phyloP scores from a whole-genome alignment of 2,888 invertebrate genomes.

The Coenonympha arcania region DNA sequence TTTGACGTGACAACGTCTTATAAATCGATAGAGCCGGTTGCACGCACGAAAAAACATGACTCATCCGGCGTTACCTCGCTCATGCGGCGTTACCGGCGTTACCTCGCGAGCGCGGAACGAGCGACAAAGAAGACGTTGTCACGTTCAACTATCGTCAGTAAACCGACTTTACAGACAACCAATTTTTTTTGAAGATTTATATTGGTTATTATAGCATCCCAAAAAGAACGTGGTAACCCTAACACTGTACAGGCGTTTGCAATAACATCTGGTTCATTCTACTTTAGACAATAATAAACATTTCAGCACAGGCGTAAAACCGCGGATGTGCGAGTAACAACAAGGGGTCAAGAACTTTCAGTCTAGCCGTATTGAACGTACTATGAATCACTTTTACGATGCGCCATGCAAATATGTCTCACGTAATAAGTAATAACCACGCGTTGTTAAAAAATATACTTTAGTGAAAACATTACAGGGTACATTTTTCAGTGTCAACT shows the following conservation, averaged over 20 bases:
- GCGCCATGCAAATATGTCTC: slow-evolving; percentile 5
- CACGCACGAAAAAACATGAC: too few relatives aligned
- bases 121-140: too few relatives aligned
- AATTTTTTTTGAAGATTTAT: too few relatives aligned
- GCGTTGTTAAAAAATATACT: neutral
- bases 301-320: neutral
- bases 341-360: slow-evolving; percentile 53
- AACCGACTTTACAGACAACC: too few relatives aligned
- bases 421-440: neutral
- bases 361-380: slow-evolving; percentile 60
- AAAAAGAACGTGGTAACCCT: too few relatives aligned
- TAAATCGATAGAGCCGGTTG: too few relatives aligned
- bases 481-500: neutral
- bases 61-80: too few relatives aligned
- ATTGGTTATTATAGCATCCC: too few relatives aligned
- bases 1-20: too few relatives aligned
- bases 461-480: neutral
- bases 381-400: slow-evolving; percentile 45
- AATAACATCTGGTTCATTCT: neutral
- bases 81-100: too few relatives aligned
- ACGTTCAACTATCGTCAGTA: too few relatives aligned
- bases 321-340: slow-evolving; percentile 15
- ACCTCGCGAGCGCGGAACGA: too few relatives aligned
- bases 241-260: neutral
- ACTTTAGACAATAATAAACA: neutral